phyloP scores from a whole-genome alignment of 2,113 vertebrate species.

The Polyodon spathula region DNA sequence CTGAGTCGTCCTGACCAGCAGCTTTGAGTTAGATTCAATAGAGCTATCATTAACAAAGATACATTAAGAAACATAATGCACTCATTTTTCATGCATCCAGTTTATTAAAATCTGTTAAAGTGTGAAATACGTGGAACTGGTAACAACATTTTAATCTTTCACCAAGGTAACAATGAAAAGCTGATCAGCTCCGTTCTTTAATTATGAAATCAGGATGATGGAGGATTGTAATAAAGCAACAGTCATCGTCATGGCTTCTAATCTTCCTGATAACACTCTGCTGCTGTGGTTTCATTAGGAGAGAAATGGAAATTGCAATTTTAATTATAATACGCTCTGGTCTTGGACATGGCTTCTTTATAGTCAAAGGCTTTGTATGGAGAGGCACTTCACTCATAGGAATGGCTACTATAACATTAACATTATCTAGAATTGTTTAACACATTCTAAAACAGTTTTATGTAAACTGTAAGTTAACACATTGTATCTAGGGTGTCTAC shows the following conservation, averaged over 20 bases:
- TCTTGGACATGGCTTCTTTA: no score
- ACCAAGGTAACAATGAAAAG: conserved; percentile 65
- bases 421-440: no score
- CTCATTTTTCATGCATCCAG: conserved; percentile 58
- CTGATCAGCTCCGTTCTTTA: conserved; percentile 68
- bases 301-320: not conserved
- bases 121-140: conserved; percentile 60
- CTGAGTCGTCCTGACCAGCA: conserved; percentile 49
- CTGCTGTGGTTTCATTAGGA: conserved; percentile 41
- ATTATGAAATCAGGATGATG: conserved; percentile 69
- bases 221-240: conserved; percentile 63
- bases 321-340: not conserved
- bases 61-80: conserved; percentile 48
- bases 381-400: no score
- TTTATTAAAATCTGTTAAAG: conserved; percentile 67
- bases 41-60: conserved; percentile 54
- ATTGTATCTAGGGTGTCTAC: no score
- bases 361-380: no score
- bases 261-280: conserved; percentile 51
- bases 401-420: no score
- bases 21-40: conserved; percentile 60
- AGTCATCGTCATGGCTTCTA: conserved; percentile 50
- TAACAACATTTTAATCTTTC: conserved; percentile 65
- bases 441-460: no score
- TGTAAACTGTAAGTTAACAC: no score